Base-by-base conservation (phyloP, 2,113 vertebrate genomes). In the Lathamus discolor region DNA sequence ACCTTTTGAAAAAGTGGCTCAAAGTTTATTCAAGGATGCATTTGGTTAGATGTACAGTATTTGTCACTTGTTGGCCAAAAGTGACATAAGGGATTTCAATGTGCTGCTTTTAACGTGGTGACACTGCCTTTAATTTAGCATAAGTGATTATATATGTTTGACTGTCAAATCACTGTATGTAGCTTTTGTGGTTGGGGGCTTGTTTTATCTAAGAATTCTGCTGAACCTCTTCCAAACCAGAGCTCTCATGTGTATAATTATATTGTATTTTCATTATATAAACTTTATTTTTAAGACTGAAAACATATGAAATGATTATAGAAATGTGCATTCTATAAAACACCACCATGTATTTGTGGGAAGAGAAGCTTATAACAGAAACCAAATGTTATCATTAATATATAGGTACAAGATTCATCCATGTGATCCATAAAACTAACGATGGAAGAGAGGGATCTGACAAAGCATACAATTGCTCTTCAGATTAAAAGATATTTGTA, bases 171-270 rank as follows among this genome's bases (percentile, higher is more conserved):
- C 93, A 82, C 87, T 79, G 88, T 86, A 80, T 95, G 93, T 52
- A 96, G 93, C 84, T 96, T 86, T 97, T 97, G 97, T 97, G 96
- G 97, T 35, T 24, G 46, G 84, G 86, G 92, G 33, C 94, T 95
- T 89, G 94, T 97, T 97, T 96, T 97, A 96, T 97, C 97, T 95
- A 93, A 97, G 95, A 96, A 95, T 94, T 90, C 88, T 95, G 86
- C 95, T 96, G 96, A 96, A 94, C 54, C 72, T 59, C 92, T 94
- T 97, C 95, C 97, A 97, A 97, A 95, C 96, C 97, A 97, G 93
- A 92, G 87, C 83, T 96, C 95, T 88, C 95, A 95, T 94, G 95
- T 88, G 90, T 80, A 83, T 96, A 96, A 97, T 96, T 96, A 96
- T 95, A 96, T 93, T 95, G 92, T 96, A 91, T 95, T 97, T 95